A percentile compares a stretch with the other conserved stretches of the same genome.
phyloP scores from a whole-genome alignment of 1,140 invertebrate species.

The Augochlora pura region DNA sequence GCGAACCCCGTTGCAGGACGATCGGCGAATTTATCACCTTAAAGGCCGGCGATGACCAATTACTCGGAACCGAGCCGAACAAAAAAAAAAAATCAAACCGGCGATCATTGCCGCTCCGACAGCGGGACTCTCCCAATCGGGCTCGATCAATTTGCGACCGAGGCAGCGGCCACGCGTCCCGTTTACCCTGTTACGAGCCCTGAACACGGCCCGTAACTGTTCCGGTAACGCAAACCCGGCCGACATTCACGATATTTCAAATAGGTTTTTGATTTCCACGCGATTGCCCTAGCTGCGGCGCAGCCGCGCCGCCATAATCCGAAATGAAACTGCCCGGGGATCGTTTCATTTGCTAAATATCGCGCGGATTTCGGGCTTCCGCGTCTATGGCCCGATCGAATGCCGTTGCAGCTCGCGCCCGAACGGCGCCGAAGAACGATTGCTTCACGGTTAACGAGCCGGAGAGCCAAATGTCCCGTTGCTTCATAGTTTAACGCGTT shows the following conservation, averaged over 20 bases:
- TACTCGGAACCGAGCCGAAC: constrained; percentile 6
- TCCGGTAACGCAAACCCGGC: neutral
- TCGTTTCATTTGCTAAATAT: constrained; percentile 48
- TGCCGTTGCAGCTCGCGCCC: neutral
- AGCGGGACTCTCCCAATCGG: constrained; percentile 22
- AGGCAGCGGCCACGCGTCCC: neutral
- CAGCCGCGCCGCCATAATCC: constrained; percentile 36
- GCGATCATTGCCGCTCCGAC: neutral
- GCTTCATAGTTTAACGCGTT: too few species aligned
- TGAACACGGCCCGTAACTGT: constrained; percentile 34
- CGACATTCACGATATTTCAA: constrained; percentile 45
- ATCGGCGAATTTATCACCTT: constrained; percentile 12
- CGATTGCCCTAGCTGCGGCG: constrained; percentile 44
- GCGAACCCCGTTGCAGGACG: neutral
- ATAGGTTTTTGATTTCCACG: constrained; percentile 61
- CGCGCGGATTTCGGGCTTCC: neutral
- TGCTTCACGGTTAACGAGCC: neutral
- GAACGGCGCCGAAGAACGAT: neutral
- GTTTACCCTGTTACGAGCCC: constrained; percentile 44
- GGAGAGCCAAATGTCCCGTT: too few species aligned
- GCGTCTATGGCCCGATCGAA: neutral
- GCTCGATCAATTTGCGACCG: constrained; percentile 45
- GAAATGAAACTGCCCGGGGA: constrained; percentile 52
- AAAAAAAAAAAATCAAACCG: too few species aligned
- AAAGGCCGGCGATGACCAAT: constrained; percentile 12